Percentiles rank a stretch among this genome's conserved stretches.
Evolutionary conservation across 2,113 vertebrate species (phyloP).

Genomic region (Gallinago media): DNA sequence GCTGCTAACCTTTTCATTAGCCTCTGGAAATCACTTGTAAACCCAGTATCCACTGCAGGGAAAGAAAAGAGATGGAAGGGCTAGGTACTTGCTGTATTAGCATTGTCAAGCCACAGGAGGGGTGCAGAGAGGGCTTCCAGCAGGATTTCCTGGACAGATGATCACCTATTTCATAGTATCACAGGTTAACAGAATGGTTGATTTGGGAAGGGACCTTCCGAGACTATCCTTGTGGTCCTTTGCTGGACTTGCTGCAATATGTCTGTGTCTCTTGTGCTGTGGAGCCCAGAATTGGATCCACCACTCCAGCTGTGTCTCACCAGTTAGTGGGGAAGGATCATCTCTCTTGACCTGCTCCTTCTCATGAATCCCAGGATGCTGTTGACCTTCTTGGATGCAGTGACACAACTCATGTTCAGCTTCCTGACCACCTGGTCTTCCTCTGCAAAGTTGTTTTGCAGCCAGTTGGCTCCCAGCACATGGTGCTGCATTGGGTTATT

Average conservation of each 20-base stretch:
- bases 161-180: background rate
- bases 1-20: background rate
- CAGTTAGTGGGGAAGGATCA: fast-evolving
- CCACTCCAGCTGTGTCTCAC: background rate
- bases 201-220: background rate
- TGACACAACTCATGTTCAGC: background rate
- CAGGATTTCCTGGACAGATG: background rate
- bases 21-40: background rate
- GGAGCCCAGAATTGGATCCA: background rate
- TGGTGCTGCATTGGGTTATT: background rate
- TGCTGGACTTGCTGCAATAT: fast-evolving
- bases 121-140: background rate
- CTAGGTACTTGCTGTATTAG: background rate
- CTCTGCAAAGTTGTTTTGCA: background rate
- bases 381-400: background rate
- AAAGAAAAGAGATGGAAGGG: background rate
- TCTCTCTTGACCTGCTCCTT: fast-evolving
- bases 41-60: background rate
- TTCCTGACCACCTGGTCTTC: background rate
- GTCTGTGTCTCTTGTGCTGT: background rate
- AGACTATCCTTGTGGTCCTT: background rate
- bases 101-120: background rate
- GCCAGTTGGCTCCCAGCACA: fast-evolving
- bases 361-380: background rate
- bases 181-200: background rate